Base-by-base conservation (phyloP, 2,888 invertebrate genomes). In the Tridacna crocea region DNA sequence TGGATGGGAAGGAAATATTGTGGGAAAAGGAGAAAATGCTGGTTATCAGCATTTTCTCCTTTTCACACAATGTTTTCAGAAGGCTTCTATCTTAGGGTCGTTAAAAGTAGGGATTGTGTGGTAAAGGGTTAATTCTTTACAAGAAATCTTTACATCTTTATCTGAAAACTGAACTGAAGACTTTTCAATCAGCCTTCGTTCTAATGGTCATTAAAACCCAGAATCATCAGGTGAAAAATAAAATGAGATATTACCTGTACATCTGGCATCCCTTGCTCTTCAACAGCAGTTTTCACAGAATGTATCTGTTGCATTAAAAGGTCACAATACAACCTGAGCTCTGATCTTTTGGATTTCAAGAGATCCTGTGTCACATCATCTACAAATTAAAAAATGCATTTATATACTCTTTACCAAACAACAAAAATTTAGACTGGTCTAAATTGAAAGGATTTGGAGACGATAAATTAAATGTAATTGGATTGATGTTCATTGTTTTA, bases 291-390 rank as follows among this genome's bases (percentile, higher is more conserved):
- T 73, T 93, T 93, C 17, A 93, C 91, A 11, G 91, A 96, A 95
- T 97, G 97, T 1, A 97, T 97, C 95, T 97, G 97, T 94, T 97
- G 97, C 97, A 97, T 97, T 91, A 97, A 95, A 61, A 97, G 95
- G 94, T 97, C 97, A 95, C 97, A 97, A 94, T 97, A 97, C 48
- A 97, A 95, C 85, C 97, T 95, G 86, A 97, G 94, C 93, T 97
- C 97, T 13, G 97, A 97, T 92, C 97, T 97, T 93, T 97, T 97
- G 73, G 96, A 95, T 92, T 96, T 96, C 85, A 97, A 94, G 27
- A 93, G 91, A 60, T 93, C 93, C 24, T 92, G 91, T n/a, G 92
- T 90, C 13, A 92, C 83, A 58, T 90, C 91, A 60, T 90, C 93
- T 93, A 77, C 19, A 61, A 70, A 22, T 11, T 27, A 10, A 75